Percentiles rank a stretch among this genome's conserved stretches.
phyloP scores from a whole-genome alignment of 2,888 invertebrate genomes.

The Paralinhomoeus sp. region DNA sequence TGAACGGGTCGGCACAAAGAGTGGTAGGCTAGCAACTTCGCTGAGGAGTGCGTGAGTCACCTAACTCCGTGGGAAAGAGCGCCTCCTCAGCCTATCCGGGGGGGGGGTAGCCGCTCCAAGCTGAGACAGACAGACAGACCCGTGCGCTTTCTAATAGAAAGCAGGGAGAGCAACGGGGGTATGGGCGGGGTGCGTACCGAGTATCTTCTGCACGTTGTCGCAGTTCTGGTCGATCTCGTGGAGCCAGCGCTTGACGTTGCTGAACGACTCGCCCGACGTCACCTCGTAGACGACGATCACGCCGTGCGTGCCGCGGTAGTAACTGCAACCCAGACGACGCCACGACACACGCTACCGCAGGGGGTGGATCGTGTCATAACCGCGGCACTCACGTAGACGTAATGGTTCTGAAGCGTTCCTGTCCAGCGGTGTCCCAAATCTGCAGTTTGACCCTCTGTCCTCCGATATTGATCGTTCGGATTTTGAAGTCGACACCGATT shows the following conservation, averaged over 20 bases:
- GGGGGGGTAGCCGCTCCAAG: background rate
- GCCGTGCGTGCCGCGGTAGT: constrained; percentile 95
- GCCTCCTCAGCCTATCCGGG: background rate
- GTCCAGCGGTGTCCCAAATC: constrained; percentile 95
- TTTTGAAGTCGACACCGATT: constrained; percentile 98
- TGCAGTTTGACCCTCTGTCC: constrained; percentile 33
- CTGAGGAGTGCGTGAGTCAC: background rate
- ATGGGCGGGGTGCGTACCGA: no score
- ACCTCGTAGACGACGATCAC: constrained; percentile 99
- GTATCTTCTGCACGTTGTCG: constrained; percentile 40
- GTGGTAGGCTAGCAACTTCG: background rate
- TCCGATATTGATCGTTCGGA: constrained; percentile 52
- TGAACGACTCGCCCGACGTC: constrained; percentile 91
- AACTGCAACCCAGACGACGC: constrained; percentile 31
- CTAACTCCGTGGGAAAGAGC: background rate
- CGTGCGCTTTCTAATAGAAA: no score
- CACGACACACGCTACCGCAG: background rate
- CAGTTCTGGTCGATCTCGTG: constrained; percentile 99
- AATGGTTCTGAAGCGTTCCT: constrained; percentile 88
- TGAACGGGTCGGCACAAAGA: no score
- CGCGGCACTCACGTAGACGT: constrained; percentile 57
- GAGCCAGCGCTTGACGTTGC: constrained; percentile 94
- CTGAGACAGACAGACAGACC: no score
- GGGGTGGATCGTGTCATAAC: background rate
- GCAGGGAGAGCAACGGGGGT: no score